A percentile compares a stretch with the other conserved stretches of the same genome.
Evolutionary conservation across 1,140 invertebrate genomes (phyloP).

Genomic region (Micrasema minimum): DNA sequence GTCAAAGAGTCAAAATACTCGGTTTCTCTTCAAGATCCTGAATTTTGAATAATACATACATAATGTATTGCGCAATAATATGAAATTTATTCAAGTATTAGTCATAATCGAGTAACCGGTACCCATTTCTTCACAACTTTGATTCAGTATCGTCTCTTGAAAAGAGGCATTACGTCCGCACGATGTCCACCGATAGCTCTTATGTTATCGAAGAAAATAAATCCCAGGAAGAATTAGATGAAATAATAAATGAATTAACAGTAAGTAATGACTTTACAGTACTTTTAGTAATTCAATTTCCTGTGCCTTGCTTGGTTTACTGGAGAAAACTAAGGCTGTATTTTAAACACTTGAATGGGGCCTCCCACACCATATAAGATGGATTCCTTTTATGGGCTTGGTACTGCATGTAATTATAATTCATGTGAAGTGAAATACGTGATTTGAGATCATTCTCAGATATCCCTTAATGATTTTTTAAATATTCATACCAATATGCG

Average conservation of each 20-base stretch:
- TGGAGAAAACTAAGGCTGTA: conserved; percentile 6
- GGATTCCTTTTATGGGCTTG: conserved; percentile 48
- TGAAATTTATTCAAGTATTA: not conserved
- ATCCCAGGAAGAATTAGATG: conserved; percentile 47
- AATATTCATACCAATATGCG: too few species aligned
- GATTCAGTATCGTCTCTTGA: not conserved
- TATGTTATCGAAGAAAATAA: conserved; percentile 49
- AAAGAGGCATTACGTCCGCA: not conserved
- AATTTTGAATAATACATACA: not conserved
- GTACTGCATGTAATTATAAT: conserved; percentile 1
- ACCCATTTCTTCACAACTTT: too few species aligned
- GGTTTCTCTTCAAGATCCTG: not conserved
- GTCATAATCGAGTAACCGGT: too few species aligned
- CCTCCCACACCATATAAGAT: conserved; percentile 40
- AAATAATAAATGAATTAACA: conserved; percentile 46
- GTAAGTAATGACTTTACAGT: too few species aligned
- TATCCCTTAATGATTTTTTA: too few species aligned
- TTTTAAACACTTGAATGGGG: not conserved
- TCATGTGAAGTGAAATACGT: conserved; percentile 10
- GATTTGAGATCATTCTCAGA: too few species aligned
- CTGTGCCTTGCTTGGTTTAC: too few species aligned
- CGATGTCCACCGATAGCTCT: conserved; percentile 33
- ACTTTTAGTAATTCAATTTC: too few species aligned
- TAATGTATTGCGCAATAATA: not conserved
- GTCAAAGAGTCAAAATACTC: not conserved